Base-by-base conservation (phyloP, 2,888 invertebrate genomes). In the Orchestes rusci region DNA sequence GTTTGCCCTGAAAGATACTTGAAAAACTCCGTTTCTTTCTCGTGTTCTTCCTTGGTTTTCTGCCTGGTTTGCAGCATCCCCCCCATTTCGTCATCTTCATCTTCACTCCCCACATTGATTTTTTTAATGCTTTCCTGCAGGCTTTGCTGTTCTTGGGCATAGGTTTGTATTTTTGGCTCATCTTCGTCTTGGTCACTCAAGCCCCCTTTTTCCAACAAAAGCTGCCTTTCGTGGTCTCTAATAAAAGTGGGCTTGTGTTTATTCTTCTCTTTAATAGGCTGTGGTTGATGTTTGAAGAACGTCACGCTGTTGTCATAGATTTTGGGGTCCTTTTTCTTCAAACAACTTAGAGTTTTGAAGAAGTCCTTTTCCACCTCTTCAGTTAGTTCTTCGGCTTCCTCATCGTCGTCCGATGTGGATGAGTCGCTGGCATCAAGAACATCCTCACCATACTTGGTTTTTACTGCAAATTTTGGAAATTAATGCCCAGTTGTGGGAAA, bases 291-390 rank as follows among this genome's bases (percentile, higher is more conserved):
- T 33, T 60, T 54, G 68, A 90, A 93, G 61, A 88, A 90, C 39
- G 73, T 74, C 19, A 76, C 75, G 40, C 76, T 73, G 29, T 82
- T 75, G 61, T 94, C 81, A 67, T 96, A 96, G 51, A 95, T 93
- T 55, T 77, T 75, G 0, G 94, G 90, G 70, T 95, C 89, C 62
- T 87, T 89, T 33, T 79, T 85, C 65, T 94, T 95, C 33, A 97
- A 67, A 38, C 81, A 80, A 0, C 92, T 76, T 2, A 95, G 70
- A 0, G 94, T 86, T 68, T 85, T 86, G 31, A 90, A 80, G 67
- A 97, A 97, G 53, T 87, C 83, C 54, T 84, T 81, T 61, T 96
- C 94, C 34, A 82, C 70, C 53, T 81, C 75, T 56, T 81, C 75
- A 0, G 80, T 67, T 65, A 82, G 55, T 67, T 76, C 73, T 55